Base-by-base conservation (phyloP, 2,888 invertebrate genomes). In the Didymodactylos carnosus region DNA sequence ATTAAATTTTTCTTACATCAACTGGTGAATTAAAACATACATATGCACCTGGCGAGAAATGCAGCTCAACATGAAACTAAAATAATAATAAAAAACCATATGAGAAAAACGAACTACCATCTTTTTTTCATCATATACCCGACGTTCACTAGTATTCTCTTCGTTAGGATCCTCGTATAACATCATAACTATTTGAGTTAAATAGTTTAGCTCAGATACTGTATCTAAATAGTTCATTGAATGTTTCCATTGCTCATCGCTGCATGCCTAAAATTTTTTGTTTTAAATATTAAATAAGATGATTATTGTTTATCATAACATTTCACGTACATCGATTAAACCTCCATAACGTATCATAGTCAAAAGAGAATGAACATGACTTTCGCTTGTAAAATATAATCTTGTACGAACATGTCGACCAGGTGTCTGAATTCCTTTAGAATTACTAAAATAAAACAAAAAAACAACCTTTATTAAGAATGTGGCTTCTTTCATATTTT, bases 141-240 rank as follows among this genome's bases (percentile, higher is more conserved):
- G n/a, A 29, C 70, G 40, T 39, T 75, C 75, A 6, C 72, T 73
- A 71, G 72, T 40, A 23, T 39, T 49, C 29, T 72, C 93, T 84
- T 95, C 94, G 0, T 91, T 94, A 10, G 93, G 95, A 84, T 99
- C 98, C 85, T 98, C 98, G 81, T 98, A 99, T 79, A 84, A 80
- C 93, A 99, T 94, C 35, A 98, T 92, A 1, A 95, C 95, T 75
- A 98, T 91, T 84, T 98, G 97, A 7, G 95, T 94, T 92, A 98
- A 93, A 84, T 98, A 98, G 86, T 98, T 98, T 40, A 98, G 87
- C 84, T 98, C 98, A 0, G 94, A 92, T 6, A 95, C 93, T 87
- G 92, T 92, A 27, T 91, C 91, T 35, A 98, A 90, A 82, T 97
- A 99, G 81, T 97, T 93, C 94, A 97, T 94, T 0, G 98, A 97